Evolutionary conservation across 2,113 vertebrate species (phyloP).

Genomic region (Drymodes brunneopygia): DNA sequence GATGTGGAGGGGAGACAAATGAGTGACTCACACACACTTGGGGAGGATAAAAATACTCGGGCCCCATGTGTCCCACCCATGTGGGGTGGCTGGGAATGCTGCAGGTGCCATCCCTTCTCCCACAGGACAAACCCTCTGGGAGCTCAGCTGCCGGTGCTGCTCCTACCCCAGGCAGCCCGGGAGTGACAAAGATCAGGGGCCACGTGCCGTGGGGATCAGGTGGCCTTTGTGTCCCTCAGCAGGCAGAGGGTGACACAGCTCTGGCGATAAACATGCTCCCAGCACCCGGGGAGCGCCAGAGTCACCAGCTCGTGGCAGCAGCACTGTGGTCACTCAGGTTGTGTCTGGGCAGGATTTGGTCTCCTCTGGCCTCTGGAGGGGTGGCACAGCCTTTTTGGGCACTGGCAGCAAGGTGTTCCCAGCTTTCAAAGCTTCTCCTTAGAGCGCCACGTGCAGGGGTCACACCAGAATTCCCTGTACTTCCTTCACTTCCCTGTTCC

Average conservation of each 20-base stretch:
- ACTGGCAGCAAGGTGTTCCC: not conserved
- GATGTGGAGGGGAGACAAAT: constrained; percentile 38
- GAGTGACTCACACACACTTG: constrained; percentile 39
- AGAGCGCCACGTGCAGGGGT: not conserved
- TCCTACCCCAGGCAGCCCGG: no score
- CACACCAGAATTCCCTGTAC: not conserved
- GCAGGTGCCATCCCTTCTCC: not conserved
- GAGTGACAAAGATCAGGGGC: not conserved
- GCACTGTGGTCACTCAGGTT: fast-evolving
- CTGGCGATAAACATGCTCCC: not conserved
- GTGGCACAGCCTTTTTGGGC: not conserved
- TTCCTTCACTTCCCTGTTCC: not conserved
- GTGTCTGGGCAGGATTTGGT: not conserved
- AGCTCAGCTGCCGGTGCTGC: fast-evolving
- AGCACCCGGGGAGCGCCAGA: not conserved
- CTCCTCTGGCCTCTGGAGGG: not conserved
- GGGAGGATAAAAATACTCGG: constrained; percentile 28
- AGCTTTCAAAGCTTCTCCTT: not conserved
- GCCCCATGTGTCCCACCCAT: not conserved
- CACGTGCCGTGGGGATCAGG: fast-evolving
- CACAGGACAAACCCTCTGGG: fast-evolving
- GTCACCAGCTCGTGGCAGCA: fast-evolving
- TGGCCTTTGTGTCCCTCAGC: not conserved
- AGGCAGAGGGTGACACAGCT: not conserved
- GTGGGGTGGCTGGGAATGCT: not conserved